phyloP scores from a whole-genome alignment of 2,888 invertebrate species.

The Lycocerus yunnanus region DNA sequence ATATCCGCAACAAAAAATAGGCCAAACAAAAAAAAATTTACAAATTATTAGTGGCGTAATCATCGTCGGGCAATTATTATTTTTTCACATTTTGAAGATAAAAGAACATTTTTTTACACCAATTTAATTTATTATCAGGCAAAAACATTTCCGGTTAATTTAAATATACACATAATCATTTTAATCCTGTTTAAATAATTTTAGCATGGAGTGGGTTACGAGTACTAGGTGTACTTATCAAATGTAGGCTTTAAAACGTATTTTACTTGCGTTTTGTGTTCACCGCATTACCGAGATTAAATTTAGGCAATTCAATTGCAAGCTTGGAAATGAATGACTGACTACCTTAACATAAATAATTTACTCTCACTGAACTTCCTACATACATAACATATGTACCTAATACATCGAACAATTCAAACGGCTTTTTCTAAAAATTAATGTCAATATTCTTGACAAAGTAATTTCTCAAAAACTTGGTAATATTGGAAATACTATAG shows the following conservation, averaged over 20 bases:
- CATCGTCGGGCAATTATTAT: neutral
- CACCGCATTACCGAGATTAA: conserved; percentile 3
- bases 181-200: neutral
- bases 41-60: neutral
- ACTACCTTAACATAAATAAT: conserved; percentile 1
- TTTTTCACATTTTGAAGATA: neutral
- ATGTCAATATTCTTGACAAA: neutral
- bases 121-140: neutral
- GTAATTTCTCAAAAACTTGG: neutral
- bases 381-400: neutral
- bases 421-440: neutral
- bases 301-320: neutral
- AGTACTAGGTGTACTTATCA: neutral
- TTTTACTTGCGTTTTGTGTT: neutral
- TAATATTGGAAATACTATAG: neutral
- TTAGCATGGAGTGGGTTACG: neutral
- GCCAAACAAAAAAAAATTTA: neutral
- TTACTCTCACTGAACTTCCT: neutral
- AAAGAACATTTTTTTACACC: neutral
- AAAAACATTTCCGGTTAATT: neutral
- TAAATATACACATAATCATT: neutral
- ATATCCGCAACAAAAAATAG: neutral
- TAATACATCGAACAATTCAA: neutral
- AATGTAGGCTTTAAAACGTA: neutral
- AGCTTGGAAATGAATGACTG: neutral